Base-by-base conservation (phyloP, 1,140 invertebrate species). In the Ptiloglossa arizonensis region DNA sequence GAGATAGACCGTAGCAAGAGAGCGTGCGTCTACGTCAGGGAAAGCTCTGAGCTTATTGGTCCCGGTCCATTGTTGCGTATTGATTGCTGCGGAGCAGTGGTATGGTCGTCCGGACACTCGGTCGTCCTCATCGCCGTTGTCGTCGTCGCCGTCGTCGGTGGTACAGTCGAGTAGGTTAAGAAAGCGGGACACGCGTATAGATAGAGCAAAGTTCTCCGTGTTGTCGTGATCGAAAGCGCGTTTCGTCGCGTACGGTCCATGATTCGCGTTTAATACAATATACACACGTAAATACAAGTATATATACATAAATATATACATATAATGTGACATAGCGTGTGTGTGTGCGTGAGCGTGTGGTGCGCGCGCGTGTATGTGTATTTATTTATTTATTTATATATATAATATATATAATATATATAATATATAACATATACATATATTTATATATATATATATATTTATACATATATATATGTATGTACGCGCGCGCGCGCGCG, bases 41-140 rank as follows among this genome's bases (percentile, higher is more conserved):
- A 90, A 90, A 91, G 91, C 90, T 91, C 87, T 79, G 88, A 91
- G 91, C 91, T 92, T 91, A 92, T 93, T 92, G 92, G 92, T 92
- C 90, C 89, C 89, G 86, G 90, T 91, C 89, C 89, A 91, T 92
- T 91, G 91, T 92, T 90, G 90, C 91, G 91, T 93, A 93, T 93
- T 93, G 92, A 93, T 93, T 92, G 89, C 89, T 87, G 87, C 89
- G 88, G 85, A 90, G 89, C 87, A 87, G 85, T 85, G 86, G 87
- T 87, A 85, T 89, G 86, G 86, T 90, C 86, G 85, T 89, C 82
- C 87, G 87, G 85, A 90, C 88, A 87, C 81, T 88, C 87, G 88
- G 86, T 87, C 82, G 87, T 89, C 85, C 85, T 86, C 89, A 89
- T 89, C 82, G 84, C 86, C 87, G 87, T 89, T 86, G 85, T 87